Percentiles rank a stretch among this genome's conserved stretches.
phyloP scores from a whole-genome alignment of 2,113 vertebrate species.

The Entelurus aequoreus region DNA sequence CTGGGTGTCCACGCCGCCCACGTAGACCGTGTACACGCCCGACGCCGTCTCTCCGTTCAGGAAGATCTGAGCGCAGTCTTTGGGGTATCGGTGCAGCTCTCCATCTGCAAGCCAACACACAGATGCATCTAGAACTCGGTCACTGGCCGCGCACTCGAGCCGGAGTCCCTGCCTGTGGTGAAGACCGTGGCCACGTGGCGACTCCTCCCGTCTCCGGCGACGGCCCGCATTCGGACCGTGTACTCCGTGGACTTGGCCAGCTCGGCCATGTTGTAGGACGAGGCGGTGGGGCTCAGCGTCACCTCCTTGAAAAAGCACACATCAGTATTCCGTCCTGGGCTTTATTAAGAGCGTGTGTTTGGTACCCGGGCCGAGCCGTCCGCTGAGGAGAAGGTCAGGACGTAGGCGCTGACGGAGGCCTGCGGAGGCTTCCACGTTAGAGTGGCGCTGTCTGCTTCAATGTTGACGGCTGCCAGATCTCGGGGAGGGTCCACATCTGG shows the following conservation, averaged over 20 bases:
- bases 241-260: conserved; percentile 81
- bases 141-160: neutral
- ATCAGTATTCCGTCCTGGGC: neutral
- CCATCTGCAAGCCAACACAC: conserved; percentile 55
- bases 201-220: conserved; percentile 73
- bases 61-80: conserved; percentile 86
- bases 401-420: conserved; percentile 79
- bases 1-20: conserved; percentile 78
- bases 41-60: conserved; percentile 84
- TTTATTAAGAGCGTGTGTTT: neutral
- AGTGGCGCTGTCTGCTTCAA: conserved; percentile 81
- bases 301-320: conserved; percentile 71
- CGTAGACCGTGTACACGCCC: conserved; percentile 83
- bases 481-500: conserved; percentile 85
- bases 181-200: conserved; percentile 68
- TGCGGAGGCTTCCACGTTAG: conserved; percentile 83
- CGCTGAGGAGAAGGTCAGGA: conserved; percentile 77
- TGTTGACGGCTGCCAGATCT: conserved; percentile 74
- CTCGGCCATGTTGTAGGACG: conserved; percentile 79
- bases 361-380: conserved; percentile 81
- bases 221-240: conserved; percentile 76
- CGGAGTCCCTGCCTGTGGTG: conserved; percentile 78
- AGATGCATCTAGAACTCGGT: conserved; percentile 13
- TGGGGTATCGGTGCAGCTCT: conserved; percentile 76
- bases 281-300: conserved; percentile 75